Evolutionary conservation across 2,888 invertebrate species (phyloP).

Genomic region (Gnatocerus cornutus): DNA sequence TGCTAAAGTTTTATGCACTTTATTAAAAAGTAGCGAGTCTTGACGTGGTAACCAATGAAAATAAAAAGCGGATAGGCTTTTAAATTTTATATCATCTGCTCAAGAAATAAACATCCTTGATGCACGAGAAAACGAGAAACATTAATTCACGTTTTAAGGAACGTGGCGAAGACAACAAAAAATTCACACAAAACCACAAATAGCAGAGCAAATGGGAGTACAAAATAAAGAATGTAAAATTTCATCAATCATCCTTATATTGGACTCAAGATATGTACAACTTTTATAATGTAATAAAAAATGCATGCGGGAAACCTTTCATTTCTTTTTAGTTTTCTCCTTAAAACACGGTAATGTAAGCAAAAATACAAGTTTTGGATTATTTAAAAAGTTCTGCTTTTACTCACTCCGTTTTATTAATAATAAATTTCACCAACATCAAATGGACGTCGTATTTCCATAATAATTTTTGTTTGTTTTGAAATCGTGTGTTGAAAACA

Average conservation of each 20-base stretch:
- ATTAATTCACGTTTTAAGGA: too few species aligned
- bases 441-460: neutral
- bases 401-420: neutral
- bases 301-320: neutral
- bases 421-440: neutral
- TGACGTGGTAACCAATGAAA: too few species aligned
- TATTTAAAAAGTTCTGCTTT: conserved; percentile 8
- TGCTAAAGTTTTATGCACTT: too few species aligned
- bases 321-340: neutral
- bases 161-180: neutral
- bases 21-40: too few species aligned
- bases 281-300: neutral
- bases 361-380: neutral
- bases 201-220: neutral
- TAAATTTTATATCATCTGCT: too few species aligned
- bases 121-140: too few species aligned
- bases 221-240: neutral
- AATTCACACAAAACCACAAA: neutral
- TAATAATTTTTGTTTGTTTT: too few species aligned
- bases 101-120: too few species aligned
- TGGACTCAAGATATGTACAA: neutral
- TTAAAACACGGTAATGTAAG: neutral
- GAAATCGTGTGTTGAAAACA: too few species aligned
- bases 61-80: too few species aligned
- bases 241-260: neutral